Evolutionary conservation across 2,797 vertebrate genomes (phyloP), one percentile per base, ranked within the genome.

Genomic region (Arctocebus calabarensis): DNA sequence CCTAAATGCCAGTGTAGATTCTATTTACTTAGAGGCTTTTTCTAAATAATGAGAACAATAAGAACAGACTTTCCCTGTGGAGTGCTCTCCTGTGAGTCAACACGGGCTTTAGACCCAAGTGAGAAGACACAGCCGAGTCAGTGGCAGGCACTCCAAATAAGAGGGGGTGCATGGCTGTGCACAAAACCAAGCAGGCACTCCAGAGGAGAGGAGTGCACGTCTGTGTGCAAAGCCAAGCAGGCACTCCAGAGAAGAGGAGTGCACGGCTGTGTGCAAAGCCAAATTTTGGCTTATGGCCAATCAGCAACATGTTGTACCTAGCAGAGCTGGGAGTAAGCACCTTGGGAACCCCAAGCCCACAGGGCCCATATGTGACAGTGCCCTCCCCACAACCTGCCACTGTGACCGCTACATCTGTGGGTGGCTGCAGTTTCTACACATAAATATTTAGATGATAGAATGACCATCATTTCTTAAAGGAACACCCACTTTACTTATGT

Each of bases 131-230:
- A 22, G 55, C 29, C 17, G 66, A 43, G 78, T 57, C 48, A 55
- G 19, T n/a, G 57, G 62, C 74, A 25, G 43, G 14, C 70, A 16
- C 25, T 45, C 37, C 6, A 3, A 79, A 71, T 82, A 52, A 68
- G 25, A 92, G n/a, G 48, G 52, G 62, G 22, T 3, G 25, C 6
- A 55, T 12, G 59, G 75, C 59, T 40, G 27, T 70, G 4, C 83
- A 81, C 43, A 73, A 96, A 96, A 75, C 37, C 62, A 57, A 12
- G n/a, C n/a, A n/a, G n/a, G n/a, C n/a, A 16, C 25, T 45, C 37
- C 6, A 3, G 84, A 71, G 78, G 45, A 68, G 25, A 92, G 48
- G 52, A 70, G 22, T 3, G 25, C 6, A 55, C 10, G 59, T 71
- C 59, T 40, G 27, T 70, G 4, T 85, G 84, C 43, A 73, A 96